Evolutionary conservation across 2,888 invertebrate genomes (phyloP).

Genomic region (Baccha elongata): DNA sequence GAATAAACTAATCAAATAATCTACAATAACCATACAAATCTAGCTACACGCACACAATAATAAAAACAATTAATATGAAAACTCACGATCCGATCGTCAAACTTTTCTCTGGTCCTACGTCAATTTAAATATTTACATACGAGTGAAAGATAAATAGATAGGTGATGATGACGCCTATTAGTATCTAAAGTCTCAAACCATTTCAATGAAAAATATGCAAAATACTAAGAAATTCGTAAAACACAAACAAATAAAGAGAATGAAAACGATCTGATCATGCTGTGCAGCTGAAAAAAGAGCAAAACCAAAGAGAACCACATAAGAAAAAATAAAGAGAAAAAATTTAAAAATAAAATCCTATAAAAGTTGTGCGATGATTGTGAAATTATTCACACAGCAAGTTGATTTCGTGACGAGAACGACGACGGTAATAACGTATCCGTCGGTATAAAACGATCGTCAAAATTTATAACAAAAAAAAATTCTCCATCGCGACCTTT

Average conservation of each 20-base stretch:
- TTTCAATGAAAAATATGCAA: background rate
- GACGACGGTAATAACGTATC: slow-evolving; percentile 41
- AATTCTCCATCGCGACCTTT: slow-evolving; percentile 15
- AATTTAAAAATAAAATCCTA: slow-evolving; percentile 69
- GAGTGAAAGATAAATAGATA: background rate
- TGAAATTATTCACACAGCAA: slow-evolving; percentile 43
- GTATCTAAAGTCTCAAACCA: background rate
- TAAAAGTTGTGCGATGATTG: slow-evolving; percentile 56
- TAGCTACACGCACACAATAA: background rate
- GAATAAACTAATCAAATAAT: background rate
- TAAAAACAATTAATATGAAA: background rate
- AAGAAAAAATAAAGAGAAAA: slow-evolving; percentile 56
- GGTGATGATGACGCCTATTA: background rate
- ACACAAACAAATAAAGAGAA: background rate
- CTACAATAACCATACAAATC: background rate
- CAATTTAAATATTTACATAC: slow-evolving; percentile 1
- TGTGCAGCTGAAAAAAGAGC: slow-evolving; percentile 54
- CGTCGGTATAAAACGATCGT: slow-evolving; percentile 70
- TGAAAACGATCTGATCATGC: background rate
- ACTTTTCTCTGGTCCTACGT: background rate
- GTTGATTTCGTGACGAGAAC: slow-evolving; percentile 56
- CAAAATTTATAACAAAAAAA: slow-evolving; percentile 32
- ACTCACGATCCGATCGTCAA: background rate
- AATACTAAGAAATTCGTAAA: background rate
- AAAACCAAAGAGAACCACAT: slow-evolving; percentile 3